phyloP scores from a whole-genome alignment of 2,113 vertebrate genomes.

The Colaptes auratus region DNA sequence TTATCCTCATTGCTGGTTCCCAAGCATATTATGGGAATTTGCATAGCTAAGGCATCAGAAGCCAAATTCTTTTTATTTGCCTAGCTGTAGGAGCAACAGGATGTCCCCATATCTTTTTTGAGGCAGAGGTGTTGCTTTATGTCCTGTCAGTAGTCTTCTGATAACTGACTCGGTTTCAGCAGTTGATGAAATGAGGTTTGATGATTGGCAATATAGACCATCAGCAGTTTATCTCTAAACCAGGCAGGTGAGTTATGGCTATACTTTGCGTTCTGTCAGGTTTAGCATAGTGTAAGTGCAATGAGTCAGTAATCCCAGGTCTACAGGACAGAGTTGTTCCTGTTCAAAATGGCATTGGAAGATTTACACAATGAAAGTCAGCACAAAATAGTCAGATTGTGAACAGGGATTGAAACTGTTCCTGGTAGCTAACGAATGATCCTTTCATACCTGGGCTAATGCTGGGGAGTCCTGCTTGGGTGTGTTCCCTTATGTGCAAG shows the following conservation, averaged over 20 bases:
- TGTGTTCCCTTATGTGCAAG: rapidly evolving
- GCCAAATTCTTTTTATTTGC: background rate
- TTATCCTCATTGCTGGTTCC: background rate
- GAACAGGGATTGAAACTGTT: background rate
- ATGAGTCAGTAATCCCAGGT: background rate
- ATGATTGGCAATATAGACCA: background rate
- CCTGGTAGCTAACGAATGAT: background rate
- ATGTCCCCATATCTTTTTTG: background rate
- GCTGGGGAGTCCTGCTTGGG: rapidly evolving
- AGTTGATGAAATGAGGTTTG: background rate
- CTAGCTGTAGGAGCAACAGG: background rate
- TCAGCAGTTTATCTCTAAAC: background rate
- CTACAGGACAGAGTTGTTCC: background rate
- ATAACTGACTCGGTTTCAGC: background rate
- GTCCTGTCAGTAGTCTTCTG: background rate
- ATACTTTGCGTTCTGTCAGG: background rate
- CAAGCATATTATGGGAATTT: background rate
- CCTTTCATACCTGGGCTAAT: background rate
- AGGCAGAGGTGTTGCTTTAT: background rate
- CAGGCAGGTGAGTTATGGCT: background rate
- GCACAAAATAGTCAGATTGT: background rate
- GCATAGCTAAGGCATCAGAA: background rate
- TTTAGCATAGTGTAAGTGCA: rapidly evolving
- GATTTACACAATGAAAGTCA: background rate
- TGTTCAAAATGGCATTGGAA: background rate